Base-by-base conservation (phyloP, 2,888 invertebrate genomes). In the Paralinhomoeus sp. region DNA sequence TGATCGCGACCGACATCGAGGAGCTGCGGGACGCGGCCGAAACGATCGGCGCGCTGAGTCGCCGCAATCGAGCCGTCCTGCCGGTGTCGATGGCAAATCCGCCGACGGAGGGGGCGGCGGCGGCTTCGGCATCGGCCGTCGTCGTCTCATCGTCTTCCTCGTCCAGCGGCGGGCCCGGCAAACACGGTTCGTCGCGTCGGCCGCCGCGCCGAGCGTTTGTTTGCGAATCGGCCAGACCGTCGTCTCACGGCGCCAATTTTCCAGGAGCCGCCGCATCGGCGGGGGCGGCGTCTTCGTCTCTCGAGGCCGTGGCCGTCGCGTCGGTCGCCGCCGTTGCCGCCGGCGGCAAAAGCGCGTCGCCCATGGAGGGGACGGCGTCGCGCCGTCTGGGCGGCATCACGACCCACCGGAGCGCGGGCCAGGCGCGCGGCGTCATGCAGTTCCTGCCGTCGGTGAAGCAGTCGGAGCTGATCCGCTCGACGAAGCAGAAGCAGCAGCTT, bases 371-470 rank as follows among this genome's bases (percentile, higher is more conserved):
- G 12, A 15, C 37, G 5, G 3, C 22, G 33, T 5, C 21, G 23
- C 31, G 17, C 7, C 40, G 33, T 7, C 3, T 15, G 18, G 52
- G 52, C 1, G 56, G 56, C 17, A 57, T 57, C 21, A 55, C 55
- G 1, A 55, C 51, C 9, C 5, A 27, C 12, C 45, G 48, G 22
- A 37, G 47, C 9, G 49, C 52, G 18, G 53, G 55, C 31, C 56
- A 57, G 46, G 57, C 57, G 12, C 44, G 57, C 5, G 57, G 57
- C 1, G 57, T 57, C 24, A 57, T 57, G 57, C 57, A 57, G 47
- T 57, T 57, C 46, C 48, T 57, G 38, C 57, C 57, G 13, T 53
- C 53, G 12, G 52, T 56, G 37, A 51, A 53, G 45, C 48, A 50
- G 15, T 18, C 42, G 23, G 43, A 44, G n/a, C 37, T 37, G 18